These are phyloP conservation scores for Myxocyprinus asiaticus DNA, from an alignment of 2,113 vertebrate genomes.

Conservation along the genomic window DNA sequence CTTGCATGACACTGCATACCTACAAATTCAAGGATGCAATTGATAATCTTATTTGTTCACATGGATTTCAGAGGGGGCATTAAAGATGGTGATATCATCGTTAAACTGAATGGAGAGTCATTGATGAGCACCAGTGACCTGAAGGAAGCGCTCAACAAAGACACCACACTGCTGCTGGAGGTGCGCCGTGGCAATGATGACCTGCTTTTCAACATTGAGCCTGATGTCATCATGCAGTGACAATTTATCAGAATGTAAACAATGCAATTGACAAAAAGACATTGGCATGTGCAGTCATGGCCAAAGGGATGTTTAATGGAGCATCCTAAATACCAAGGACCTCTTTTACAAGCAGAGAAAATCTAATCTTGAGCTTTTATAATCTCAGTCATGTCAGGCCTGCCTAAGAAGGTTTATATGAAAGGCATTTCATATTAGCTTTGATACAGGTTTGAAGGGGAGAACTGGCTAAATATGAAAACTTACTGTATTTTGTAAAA, in stretches of 20 bases:
- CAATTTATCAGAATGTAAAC: not conserved
- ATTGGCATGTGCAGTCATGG: not conserved
- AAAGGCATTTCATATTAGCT: conserved; percentile 8
- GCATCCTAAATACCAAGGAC: conserved; percentile 3
- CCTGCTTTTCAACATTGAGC: conserved; percentile 90
- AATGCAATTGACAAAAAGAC: not conserved
- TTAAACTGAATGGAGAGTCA: conserved; percentile 87
- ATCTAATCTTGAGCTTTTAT: not conserved
- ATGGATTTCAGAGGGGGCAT: conserved; percentile 82
- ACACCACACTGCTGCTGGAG: conserved; percentile 88
- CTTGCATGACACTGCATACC: no score
- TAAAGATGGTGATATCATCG: conserved; percentile 87
- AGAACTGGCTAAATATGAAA: not conserved
- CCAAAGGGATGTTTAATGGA: not conserved
- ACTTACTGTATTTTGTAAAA: conserved; percentile 26
- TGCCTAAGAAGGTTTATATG: conserved; percentile 14
- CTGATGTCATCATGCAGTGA: conserved; percentile 87
- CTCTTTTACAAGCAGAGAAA: conserved; percentile 9
- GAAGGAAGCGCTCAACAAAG: conserved; percentile 86
- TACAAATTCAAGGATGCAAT: no score
- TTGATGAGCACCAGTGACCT: conserved; percentile 83
- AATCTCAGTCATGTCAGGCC: not conserved
- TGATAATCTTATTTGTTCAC: not conserved
- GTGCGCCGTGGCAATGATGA: conserved; percentile 90
- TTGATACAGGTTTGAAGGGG: not conserved